Evolutionary conservation across 2,888 invertebrate genomes (phyloP).

Genomic region (Suillia variegata): DNA sequence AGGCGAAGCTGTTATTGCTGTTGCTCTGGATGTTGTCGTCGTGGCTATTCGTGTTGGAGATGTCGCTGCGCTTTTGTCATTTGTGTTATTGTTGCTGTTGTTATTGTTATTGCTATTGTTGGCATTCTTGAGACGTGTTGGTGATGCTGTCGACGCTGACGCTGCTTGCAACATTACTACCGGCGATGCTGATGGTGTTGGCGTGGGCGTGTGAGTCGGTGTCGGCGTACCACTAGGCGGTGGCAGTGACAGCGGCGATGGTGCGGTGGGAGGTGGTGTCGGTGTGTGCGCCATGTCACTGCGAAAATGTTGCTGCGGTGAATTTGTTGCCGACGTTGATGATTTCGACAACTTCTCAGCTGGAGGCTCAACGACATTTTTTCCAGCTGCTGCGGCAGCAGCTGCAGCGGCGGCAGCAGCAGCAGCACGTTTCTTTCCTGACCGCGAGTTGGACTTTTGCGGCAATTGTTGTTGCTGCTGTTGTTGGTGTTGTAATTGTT

Average conservation of each 20-base stretch:
- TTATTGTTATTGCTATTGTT: constrained; percentile 29
- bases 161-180: constrained; percentile 45
- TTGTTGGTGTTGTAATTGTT: constrained; percentile 24
- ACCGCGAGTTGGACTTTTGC: constrained; percentile 45
- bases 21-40: too few relatives aligned
- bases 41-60: constrained; percentile 22
- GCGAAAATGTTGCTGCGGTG: constrained; percentile 33
- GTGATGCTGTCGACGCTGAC: constrained; percentile 34
- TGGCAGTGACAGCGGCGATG: constrained; percentile 35
- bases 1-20: too few relatives aligned
- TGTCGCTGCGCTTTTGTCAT: constrained; percentile 32
- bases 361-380: constrained; percentile 26
- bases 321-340: constrained; percentile 19
- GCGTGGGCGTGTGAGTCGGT: constrained; percentile 27
- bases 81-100: constrained; percentile 28
- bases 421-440: constrained; percentile 59
- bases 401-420: constrained; percentile 42
- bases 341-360: constrained; percentile 40
- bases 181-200: constrained; percentile 40
- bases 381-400: constrained; percentile 1
- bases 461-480: constrained; percentile 35
- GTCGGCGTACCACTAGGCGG: constrained; percentile 35
- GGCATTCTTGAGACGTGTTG: constrained; percentile 21
- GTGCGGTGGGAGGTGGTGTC: constrained; percentile 40
- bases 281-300: constrained; percentile 35